phyloP scores from a whole-genome alignment of 2,797 vertebrate genomes.

The Spheniscus humboldti region DNA sequence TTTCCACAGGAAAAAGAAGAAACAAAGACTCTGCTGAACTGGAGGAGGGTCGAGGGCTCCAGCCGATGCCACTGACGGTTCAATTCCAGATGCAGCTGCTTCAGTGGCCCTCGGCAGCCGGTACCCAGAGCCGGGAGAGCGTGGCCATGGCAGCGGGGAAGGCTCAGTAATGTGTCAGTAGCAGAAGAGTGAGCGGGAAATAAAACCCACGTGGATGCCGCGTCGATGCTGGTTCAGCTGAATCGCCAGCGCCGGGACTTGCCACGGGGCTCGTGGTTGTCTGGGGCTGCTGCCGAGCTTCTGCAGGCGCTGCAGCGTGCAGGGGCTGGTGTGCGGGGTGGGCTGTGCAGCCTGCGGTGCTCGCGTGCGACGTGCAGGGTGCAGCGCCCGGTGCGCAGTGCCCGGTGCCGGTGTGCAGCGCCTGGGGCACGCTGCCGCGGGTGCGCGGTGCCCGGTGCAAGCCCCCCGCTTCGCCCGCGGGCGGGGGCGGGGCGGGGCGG shows the following conservation, averaged over 20 bases:
- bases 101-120: slow-evolving; percentile 63
- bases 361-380: no score
- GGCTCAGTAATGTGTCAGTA: background rate
- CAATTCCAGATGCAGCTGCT: slow-evolving; percentile 77
- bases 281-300: background rate
- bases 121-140: background rate
- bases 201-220: background rate
- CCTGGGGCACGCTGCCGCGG: no score
- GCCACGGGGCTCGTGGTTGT: background rate
- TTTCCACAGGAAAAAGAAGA: slow-evolving; percentile 66
- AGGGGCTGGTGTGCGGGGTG: background rate
- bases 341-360: no score
- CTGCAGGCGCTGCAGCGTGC: background rate
- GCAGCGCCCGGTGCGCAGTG: no score
- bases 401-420: no score
- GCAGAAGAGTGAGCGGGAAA: background rate
- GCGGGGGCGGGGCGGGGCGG: background rate
- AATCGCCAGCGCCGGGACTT: background rate
- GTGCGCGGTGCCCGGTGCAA: no score
- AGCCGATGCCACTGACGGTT: slow-evolving; percentile 65
- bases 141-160: fast-evolving
- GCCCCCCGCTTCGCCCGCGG: no score
- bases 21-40: background rate
- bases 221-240: background rate
- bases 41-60: background rate